Evolutionary conservation across 2,797 vertebrate genomes (phyloP), one percentile per base, ranked within the genome.

Genomic region (Zalophus californianus): DNA sequence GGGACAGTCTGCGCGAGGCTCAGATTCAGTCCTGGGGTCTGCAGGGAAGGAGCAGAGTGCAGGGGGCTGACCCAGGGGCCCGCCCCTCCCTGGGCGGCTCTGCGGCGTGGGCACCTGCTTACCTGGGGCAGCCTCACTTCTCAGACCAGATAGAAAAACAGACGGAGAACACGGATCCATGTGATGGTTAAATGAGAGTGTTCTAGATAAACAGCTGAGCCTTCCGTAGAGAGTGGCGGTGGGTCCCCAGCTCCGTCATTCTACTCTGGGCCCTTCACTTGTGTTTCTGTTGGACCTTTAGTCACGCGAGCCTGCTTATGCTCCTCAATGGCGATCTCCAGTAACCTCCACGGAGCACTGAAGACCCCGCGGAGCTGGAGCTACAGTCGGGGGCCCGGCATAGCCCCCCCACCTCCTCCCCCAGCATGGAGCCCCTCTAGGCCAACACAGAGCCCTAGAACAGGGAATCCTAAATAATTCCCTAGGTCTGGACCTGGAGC

Each of bases 301-400:
- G 21, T 15, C 23, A 18, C 0, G 0, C 0, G 9, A 8, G 10
- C 20, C 84, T 8, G 5, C 35, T 29, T 70, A 62, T 29, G 25
- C 27, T 27, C 21, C 11, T 41, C 50, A 5, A 1, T 0, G 0
- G 86, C 32, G 13, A 48, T 27, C 64, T 18, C 38, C 18, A 5
- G 3, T 11, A 54, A 21, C 70, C 50, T 60, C 25, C 21, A 66
- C 0, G 5, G 80, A 50, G 5, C 3, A 15, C 56, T 7, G 0
- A 41, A 48, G 32, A 35, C 16, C 13, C 58, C 58, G 10, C 1
- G 3, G 38, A 41, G 21, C 27, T 3, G 11, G 35, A 25, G n/a
- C 20, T 52, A 1, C 11, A 23, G 15, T 3, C 3, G 0, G 20
- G 20, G 16, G 15, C 13, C 25, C 1, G 0, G 5, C 44, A 11